phyloP scores from a whole-genome alignment of 2,888 invertebrate species.

The Craniophora ligustri region DNA sequence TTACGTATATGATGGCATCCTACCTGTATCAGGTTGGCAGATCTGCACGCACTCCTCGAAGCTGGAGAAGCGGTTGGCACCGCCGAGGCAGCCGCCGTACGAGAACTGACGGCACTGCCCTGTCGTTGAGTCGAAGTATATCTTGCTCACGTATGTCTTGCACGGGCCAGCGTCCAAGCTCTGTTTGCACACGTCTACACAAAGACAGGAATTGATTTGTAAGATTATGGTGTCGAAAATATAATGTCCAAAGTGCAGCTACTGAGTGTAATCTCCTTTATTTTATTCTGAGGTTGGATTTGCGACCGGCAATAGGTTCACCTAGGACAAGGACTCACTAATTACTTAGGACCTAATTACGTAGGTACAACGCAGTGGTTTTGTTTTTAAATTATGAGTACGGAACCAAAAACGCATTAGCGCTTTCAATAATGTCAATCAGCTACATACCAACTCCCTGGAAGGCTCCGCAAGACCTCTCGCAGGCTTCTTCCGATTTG shows the following conservation, averaged over 20 bases:
- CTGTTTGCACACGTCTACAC: constrained; percentile 92
- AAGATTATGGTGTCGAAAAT: too few relatives aligned
- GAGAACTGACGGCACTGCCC: constrained; percentile 91
- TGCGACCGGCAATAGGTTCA: too few relatives aligned
- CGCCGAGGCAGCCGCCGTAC: constrained; percentile 95
- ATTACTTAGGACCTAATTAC: too few relatives aligned
- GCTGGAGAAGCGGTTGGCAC: constrained; percentile 94
- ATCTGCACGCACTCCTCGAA: constrained; percentile 90
- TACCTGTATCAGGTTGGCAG: constrained; percentile 66
- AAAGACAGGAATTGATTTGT: too few relatives aligned
- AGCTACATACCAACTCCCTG: constrained; percentile 75
- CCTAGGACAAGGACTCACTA: too few relatives aligned
- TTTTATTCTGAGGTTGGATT: too few relatives aligned
- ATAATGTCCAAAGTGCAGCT: too few relatives aligned
- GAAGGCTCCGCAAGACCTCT: constrained; percentile 92
- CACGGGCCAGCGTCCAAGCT: constrained; percentile 92
- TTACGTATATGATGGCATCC: too few relatives aligned
- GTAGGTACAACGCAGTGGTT: too few relatives aligned
- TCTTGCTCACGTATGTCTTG: constrained; percentile 89
- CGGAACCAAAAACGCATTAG: too few relatives aligned
- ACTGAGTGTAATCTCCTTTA: too few relatives aligned
- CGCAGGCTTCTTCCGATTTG: constrained; percentile 92
- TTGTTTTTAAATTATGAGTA: too few relatives aligned
- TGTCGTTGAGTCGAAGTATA: constrained; percentile 90
- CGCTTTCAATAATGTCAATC: neutral